A percentile compares a stretch with the other conserved stretches of the same genome.
Conservation (phyloP, 2,797 vertebrate genomes). For the Podarcis siculus region DNA sequence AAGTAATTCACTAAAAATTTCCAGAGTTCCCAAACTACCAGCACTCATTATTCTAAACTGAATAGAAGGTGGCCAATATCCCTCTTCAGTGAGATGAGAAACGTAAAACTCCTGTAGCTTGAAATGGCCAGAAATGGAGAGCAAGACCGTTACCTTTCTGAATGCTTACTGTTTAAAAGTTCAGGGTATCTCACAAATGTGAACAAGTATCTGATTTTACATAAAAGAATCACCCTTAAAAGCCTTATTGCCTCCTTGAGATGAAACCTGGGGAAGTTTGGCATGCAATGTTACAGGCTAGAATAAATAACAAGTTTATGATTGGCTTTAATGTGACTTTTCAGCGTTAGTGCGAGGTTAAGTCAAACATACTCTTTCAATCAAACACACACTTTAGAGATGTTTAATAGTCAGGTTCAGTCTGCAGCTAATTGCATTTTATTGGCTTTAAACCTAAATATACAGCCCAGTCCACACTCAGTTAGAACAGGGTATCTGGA, state of each 20-base stretch:
- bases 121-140: neutral
- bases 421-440: slow-evolving; percentile 6
- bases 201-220: neutral
- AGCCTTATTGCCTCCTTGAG: neutral
- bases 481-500: neutral
- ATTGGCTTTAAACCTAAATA: neutral
- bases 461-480: neutral
- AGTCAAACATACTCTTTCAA: neutral
- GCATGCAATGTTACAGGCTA: neutral
- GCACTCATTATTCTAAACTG: neutral
- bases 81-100: neutral
- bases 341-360: neutral
- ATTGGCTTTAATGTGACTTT: neutral
- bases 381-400: slow-evolving; percentile 1
- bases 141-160: neutral
- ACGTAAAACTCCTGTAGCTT: neutral
- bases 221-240: neutral
- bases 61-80: neutral
- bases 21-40: neutral
- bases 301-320: slow-evolving; percentile 13
- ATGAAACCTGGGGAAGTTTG: neutral
- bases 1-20: neutral
- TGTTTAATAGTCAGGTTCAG: slow-evolving; percentile 12
- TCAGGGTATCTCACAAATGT: neutral
- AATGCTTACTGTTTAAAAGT: neutral